Base-by-base conservation (phyloP, 1,140 invertebrate species). In the Heliconius hewitsoni region DNA sequence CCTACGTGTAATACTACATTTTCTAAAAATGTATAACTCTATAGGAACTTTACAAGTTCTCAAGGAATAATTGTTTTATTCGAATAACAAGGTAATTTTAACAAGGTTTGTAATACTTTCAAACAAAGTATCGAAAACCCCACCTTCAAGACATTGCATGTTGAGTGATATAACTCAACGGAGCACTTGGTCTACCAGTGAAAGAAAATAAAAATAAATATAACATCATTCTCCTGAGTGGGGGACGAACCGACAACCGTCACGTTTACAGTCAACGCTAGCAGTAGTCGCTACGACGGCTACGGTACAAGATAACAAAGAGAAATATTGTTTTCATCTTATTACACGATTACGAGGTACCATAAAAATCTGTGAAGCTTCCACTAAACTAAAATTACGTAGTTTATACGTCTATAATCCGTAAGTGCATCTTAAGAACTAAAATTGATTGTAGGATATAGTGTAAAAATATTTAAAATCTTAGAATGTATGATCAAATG, bases 361-460 rank as follows among this genome's bases (percentile, higher is more conserved):
- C 71, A 73, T 73, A 73, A 73, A 88, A 88, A 88, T 88, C 87
- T 87, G 83, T 86, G 85, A 84, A 85, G 71, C 80, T 75, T 52
- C 37, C 19, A 23, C 78, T 76, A 81, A 85, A 81, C 82, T 77
- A 73, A 46, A 81, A 77, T 80, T 82, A 81, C 79, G 82, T 60
- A 83, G 76, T 87, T 87, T 87, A 88, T 82, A 82, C 16, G 82
- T 74, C 84, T 84, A 87, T 88, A 84, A 85, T 84, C 52, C 66
- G 46, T 80, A 82, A 87, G 66, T 57, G n/a, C 55, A 57, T 57
- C 8, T 23, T 57, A 8, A 0, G 8, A 57, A 23, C 52, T 55
- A n/a, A n/a, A 57, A 57, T n/a, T 23, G 55, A 57, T 57, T 57
- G 55, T 46, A 16, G 11, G n/a, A 23, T 57, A 23, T 57, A 11